These are phyloP conservation scores for Mastigias papua DNA, from an alignment of 30 jellyfish, hydroid and myxozoan species.

Conservation along the genomic window DNA sequence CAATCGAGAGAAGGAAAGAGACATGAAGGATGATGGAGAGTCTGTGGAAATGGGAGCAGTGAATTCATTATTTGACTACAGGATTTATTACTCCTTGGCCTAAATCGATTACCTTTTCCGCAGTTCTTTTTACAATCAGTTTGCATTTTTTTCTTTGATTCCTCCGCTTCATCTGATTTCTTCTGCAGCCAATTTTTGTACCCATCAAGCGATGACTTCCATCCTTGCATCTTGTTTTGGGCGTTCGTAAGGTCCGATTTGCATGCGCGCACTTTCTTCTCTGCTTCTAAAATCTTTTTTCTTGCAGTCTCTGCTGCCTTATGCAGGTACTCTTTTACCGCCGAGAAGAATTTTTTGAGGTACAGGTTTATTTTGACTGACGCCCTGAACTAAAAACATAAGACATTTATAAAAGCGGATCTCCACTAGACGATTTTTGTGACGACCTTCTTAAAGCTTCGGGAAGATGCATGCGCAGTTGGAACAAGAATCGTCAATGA, in stretches of 20 bases:
- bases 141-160: conserved; percentile 25
- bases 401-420: neutral
- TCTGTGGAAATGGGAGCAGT: no score
- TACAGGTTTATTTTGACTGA: conserved; percentile 33
- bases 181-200: conserved; percentile 28
- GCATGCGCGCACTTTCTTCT: conserved; percentile 32
- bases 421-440: no score
- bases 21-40: no score
- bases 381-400: conserved; percentile 39
- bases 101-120: conserved; percentile 84
- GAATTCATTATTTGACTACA: no score
- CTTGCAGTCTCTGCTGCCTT: conserved; percentile 58
- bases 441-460: no score
- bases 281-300: conserved; percentile 23
- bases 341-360: conserved; percentile 22
- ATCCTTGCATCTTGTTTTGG: conserved; percentile 49
- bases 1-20: no score
- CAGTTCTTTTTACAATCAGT: conserved; percentile 57
- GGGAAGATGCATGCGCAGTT: no score
- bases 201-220: conserved; percentile 34
- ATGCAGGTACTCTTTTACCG: conserved; percentile 30
- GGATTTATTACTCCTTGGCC: no score
- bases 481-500: no score
- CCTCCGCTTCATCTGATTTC: conserved; percentile 63
- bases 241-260: conserved; percentile 46